Evolutionary conservation across 2,797 vertebrate genomes (phyloP).

Genomic region (Microcaecilia unicolor): DNA sequence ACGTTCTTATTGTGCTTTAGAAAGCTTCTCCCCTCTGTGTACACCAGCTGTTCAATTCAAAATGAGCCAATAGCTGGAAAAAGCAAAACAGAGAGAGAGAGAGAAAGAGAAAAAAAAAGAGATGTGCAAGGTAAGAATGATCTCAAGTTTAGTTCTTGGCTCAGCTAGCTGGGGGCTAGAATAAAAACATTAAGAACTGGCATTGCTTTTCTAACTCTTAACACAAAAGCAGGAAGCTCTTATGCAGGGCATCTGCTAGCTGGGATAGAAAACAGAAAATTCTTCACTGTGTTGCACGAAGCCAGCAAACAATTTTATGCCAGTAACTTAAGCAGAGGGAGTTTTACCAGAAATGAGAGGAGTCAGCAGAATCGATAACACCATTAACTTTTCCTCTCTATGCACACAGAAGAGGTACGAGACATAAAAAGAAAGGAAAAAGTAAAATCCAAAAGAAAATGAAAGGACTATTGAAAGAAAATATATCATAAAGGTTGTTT

Average conservation of each 20-base stretch:
- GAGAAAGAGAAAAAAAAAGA: conserved; percentile 14
- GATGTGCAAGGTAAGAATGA: conserved; percentile 13
- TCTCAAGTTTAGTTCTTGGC: conserved; percentile 5
- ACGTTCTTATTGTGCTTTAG: too few relatives aligned
- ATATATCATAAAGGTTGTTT: background rate
- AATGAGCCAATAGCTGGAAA: conserved; percentile 11
- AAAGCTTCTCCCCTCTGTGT: conserved; percentile 10
- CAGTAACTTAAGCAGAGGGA: conserved; percentile 11
- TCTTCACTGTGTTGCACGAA: too few relatives aligned
- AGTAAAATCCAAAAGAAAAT: background rate
- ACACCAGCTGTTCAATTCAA: conserved; percentile 9
- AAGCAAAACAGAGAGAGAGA: conserved; percentile 1
- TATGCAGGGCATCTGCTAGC: too few relatives aligned
- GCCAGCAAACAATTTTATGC: background rate
- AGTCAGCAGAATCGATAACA: background rate
- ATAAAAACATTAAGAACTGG: conserved; percentile 19
- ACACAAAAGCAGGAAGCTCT: conserved; percentile 10
- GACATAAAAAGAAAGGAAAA: background rate
- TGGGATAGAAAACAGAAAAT: too few relatives aligned
- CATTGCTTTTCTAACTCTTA: conserved; percentile 13
- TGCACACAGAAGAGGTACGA: too few relatives aligned
- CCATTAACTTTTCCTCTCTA: too few relatives aligned
- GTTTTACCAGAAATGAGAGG: background rate
- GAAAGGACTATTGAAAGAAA: conserved; percentile 10
- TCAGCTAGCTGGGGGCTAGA: conserved; percentile 11